Percentiles rank a stretch among this genome's conserved stretches.
Conservation (phyloP, 2,113 vertebrate genomes). For the Cairina moschata region DNA sequence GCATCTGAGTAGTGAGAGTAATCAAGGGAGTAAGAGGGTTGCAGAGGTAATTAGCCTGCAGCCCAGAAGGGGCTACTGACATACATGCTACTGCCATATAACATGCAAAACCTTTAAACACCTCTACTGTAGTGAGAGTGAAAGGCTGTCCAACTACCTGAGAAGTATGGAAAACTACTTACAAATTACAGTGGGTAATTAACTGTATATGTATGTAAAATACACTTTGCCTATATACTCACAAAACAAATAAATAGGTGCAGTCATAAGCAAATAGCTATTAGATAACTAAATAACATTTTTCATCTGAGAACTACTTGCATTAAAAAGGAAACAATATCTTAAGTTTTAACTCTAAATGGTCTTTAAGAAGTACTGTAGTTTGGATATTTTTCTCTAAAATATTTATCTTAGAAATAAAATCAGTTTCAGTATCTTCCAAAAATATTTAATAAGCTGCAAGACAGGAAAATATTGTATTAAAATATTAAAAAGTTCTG, state of each 20-base stretch:
- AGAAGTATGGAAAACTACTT: background rate
- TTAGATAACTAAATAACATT: background rate
- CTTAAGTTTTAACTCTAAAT: background rate
- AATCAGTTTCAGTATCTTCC: constrained; percentile 64
- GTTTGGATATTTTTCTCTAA: background rate
- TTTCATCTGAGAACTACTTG: background rate
- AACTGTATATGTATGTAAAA: background rate
- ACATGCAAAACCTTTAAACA: background rate
- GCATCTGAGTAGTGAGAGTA: background rate
- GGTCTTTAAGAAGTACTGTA: background rate
- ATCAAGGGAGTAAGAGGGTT: background rate
- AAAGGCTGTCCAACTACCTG: background rate
- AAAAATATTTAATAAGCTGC: constrained; percentile 70
- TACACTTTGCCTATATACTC: background rate
- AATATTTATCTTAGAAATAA: constrained; percentile 55
- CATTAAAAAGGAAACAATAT: background rate
- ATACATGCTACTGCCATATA: background rate
- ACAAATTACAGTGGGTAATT: background rate
- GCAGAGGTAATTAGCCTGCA: background rate
- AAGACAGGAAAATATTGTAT: constrained; percentile 69
- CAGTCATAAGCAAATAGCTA: background rate
- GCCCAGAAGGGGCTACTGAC: background rate
- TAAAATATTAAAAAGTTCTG: constrained; percentile 71
- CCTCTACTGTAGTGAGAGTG: background rate
- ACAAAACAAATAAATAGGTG: background rate